A percentile compares a stretch with the other conserved stretches of the same genome.
phyloP scores from a whole-genome alignment of 2,797 vertebrate species.

The Squalus acanthias region DNA sequence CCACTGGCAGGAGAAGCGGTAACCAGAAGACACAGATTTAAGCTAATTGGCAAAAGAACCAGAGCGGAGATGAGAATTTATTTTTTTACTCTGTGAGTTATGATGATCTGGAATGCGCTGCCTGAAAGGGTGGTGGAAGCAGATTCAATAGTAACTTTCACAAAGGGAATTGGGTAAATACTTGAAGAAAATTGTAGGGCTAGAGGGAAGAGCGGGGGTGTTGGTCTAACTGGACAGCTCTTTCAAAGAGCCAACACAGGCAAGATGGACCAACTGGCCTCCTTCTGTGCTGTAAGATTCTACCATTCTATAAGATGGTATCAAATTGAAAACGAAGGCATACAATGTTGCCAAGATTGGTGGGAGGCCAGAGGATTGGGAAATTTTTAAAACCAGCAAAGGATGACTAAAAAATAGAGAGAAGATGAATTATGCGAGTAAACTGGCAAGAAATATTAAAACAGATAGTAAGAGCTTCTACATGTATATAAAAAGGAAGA shows the following conservation, averaged over 20 bases:
- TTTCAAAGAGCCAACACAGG: neutral
- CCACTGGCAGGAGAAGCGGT: neutral
- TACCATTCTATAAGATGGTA: too few relatives aligned
- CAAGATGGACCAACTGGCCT: neutral
- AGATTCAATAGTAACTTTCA: neutral
- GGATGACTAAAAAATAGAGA: too few relatives aligned
- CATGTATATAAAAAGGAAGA: too few relatives aligned
- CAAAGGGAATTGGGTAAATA: neutral
- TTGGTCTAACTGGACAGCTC: neutral
- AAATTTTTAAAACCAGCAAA: too few relatives aligned
- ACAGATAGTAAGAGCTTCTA: too few relatives aligned
- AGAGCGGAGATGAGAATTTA: neutral
- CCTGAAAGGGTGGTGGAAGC: neutral
- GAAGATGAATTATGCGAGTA: too few relatives aligned
- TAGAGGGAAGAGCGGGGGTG: neutral
- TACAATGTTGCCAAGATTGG: too few relatives aligned
- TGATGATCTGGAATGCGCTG: too few relatives aligned
- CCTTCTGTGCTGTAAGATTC: neutral
- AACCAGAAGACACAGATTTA: neutral
- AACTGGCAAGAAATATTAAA: too few relatives aligned
- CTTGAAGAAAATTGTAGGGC: neutral
- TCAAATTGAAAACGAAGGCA: too few relatives aligned
- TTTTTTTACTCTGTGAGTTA: neutral
- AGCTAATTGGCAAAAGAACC: neutral
- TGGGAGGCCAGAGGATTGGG: too few relatives aligned